These are phyloP conservation scores for Eutrigla gurnardus DNA, from an alignment of 2,797 vertebrate species.

Conservation along the genomic window DNA sequence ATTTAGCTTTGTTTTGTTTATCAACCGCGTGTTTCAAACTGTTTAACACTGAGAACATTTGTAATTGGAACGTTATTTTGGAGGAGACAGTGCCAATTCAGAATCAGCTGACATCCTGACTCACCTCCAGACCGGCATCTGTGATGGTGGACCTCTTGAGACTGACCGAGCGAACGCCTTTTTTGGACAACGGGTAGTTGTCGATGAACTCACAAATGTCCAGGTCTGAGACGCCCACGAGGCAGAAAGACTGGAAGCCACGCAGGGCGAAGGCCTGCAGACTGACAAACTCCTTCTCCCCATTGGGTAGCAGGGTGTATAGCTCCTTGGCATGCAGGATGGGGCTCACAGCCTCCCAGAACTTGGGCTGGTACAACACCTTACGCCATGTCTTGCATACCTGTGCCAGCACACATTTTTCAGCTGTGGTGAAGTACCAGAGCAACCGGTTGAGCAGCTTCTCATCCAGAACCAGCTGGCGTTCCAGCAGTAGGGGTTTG, in stretches of 20 bases:
- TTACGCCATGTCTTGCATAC: slow-evolving; percentile 98
- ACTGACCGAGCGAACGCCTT: slow-evolving; percentile 97
- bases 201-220: slow-evolving; percentile 99
- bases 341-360: slow-evolving; percentile 96
- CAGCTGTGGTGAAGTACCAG: slow-evolving; percentile 96
- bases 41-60: too few relatives aligned
- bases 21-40: too few relatives aligned
- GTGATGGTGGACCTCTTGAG: slow-evolving; percentile 99
- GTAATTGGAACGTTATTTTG: too few relatives aligned
- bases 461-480: slow-evolving; percentile 94
- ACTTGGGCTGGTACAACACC: slow-evolving; percentile 97
- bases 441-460: slow-evolving; percentile 96
- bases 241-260: slow-evolving; percentile 97
- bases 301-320: slow-evolving; percentile 90
- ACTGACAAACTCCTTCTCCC: slow-evolving; percentile 98
- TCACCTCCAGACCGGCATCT: slow-evolving; percentile 96
- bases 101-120: slow-evolving; percentile 38
- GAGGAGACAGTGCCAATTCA: too few relatives aligned
- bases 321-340: slow-evolving; percentile 98
- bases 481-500: slow-evolving; percentile 86
- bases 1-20: too few relatives aligned
- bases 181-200: slow-evolving; percentile 98
- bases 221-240: slow-evolving; percentile 97
- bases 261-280: slow-evolving; percentile 95
- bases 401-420: slow-evolving; percentile 96